Percentiles rank a stretch among this genome's conserved stretches.
Conservation (phyloP, 2,113 vertebrate genomes). For the Phoenicopterus ruber region DNA sequence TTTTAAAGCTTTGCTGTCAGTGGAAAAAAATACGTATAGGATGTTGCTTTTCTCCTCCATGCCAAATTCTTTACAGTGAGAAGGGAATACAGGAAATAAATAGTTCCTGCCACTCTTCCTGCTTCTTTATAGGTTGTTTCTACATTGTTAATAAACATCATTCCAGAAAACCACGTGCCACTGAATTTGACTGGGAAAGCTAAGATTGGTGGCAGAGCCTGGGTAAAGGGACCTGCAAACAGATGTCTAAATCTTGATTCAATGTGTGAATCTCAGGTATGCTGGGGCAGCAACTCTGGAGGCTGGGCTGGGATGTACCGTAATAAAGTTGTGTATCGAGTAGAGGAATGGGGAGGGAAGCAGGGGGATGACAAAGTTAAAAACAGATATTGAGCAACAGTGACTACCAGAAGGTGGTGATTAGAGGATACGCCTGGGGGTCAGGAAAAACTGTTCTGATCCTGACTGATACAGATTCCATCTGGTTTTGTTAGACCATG, state of each 20-base stretch:
- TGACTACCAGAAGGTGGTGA: background rate
- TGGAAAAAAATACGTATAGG: background rate
- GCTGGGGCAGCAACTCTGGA: background rate
- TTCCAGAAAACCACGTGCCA: conserved; percentile 81
- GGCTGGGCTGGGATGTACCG: background rate
- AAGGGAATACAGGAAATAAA: background rate
- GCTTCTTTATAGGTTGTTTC: conserved; percentile 84
- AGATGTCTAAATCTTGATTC: conserved; percentile 67
- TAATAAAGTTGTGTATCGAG: background rate
- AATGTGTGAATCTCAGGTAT: conserved; percentile 96
- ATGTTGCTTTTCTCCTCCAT: background rate
- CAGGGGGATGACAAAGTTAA: background rate
- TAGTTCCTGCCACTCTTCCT: background rate
- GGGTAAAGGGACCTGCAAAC: conserved; percentile 79
- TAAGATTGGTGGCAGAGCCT: conserved; percentile 88
- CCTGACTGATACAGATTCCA: background rate
- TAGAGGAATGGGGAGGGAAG: background rate
- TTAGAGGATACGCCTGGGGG: background rate
- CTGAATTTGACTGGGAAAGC: conserved; percentile 88
- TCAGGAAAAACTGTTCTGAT: background rate
- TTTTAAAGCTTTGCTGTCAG: background rate
- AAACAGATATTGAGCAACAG: background rate
- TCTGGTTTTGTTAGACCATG: background rate
- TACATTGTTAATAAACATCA: conserved; percentile 89
- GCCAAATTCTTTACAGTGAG: background rate